phyloP scores from a whole-genome alignment of 2,797 vertebrate genomes.

The Alectoris magna region DNA sequence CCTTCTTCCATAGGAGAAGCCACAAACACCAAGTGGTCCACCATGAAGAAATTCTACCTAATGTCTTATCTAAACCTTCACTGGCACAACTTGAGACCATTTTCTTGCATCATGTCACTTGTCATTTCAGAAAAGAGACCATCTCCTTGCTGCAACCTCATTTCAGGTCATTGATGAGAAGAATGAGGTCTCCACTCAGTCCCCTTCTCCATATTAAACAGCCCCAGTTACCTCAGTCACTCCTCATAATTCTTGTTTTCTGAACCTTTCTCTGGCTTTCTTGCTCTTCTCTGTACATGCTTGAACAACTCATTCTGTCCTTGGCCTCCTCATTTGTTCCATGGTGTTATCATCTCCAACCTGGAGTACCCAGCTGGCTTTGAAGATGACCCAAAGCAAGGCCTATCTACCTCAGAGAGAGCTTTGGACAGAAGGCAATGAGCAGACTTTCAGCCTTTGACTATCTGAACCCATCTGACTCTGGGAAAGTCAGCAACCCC shows the following conservation, averaged over 20 bases:
- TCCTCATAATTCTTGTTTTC: neutral
- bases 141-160: neutral
- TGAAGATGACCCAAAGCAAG: neutral
- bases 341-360: neutral
- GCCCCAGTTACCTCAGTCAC: neutral
- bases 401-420: rapidly evolving
- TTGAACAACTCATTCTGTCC: neutral
- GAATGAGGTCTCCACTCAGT: neutral
- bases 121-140: neutral
- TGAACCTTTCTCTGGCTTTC: neutral
- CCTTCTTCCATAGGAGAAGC: neutral
- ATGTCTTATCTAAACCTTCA: neutral
- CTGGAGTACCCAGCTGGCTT: neutral
- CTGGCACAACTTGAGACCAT: neutral
- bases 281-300: neutral
- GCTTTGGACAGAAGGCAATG: neutral
- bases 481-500: neutral
- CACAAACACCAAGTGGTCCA: rapidly evolving
- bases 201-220: neutral
- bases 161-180: neutral
- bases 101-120: neutral
- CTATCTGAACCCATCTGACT: neutral
- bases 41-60: neutral
- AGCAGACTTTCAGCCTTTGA: neutral
- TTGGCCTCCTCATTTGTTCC: neutral